A percentile compares a stretch with the other conserved stretches of the same genome.
Evolutionary conservation across 2,888 invertebrate genomes (phyloP).

Genomic region (Molorchus minor): DNA sequence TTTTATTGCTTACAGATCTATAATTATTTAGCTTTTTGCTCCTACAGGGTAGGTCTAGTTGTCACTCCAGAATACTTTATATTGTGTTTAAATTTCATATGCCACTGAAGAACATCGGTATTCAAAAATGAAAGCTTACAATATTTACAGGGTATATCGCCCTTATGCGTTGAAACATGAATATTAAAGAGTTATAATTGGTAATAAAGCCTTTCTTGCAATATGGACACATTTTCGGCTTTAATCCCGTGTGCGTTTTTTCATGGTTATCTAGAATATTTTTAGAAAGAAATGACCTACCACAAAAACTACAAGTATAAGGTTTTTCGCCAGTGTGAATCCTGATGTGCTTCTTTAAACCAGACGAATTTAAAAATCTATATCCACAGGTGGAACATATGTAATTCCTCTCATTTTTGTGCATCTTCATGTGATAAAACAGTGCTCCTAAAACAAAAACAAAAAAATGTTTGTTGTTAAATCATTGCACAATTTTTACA

Average conservation of each 20-base stretch:
- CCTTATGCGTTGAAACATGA: conserved; percentile 2
- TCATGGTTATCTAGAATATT: conserved; percentile 14
- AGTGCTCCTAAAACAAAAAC: conserved; percentile 29
- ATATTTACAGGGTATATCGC: neutral
- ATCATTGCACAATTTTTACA: neutral
- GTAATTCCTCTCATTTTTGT: conserved; percentile 36
- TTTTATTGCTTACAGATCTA: no score
- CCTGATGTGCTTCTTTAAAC: conserved; percentile 13
- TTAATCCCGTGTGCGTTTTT: conserved; percentile 18
- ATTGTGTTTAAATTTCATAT: conserved; percentile 9
- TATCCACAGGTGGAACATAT: conserved; percentile 37
- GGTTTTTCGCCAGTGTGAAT: conserved; percentile 25
- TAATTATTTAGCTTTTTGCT: no score
- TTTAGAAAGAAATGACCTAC: conserved; percentile 3
- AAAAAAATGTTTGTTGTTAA: neutral
- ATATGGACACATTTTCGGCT: conserved; percentile 4
- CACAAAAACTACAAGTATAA: conserved; percentile 10
- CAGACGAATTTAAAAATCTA: conserved; percentile 26
- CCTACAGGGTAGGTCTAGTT: no score
- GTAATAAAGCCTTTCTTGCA: conserved; percentile 19
- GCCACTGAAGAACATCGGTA: conserved; percentile 7
- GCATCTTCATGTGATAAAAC: conserved; percentile 45
- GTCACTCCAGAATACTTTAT: neutral
- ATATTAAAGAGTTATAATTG: neutral
- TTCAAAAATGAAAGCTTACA: conserved; percentile 7